phyloP scores from a whole-genome alignment of 2,113 vertebrate species.

The Pseudorectes ferrugineus region DNA sequence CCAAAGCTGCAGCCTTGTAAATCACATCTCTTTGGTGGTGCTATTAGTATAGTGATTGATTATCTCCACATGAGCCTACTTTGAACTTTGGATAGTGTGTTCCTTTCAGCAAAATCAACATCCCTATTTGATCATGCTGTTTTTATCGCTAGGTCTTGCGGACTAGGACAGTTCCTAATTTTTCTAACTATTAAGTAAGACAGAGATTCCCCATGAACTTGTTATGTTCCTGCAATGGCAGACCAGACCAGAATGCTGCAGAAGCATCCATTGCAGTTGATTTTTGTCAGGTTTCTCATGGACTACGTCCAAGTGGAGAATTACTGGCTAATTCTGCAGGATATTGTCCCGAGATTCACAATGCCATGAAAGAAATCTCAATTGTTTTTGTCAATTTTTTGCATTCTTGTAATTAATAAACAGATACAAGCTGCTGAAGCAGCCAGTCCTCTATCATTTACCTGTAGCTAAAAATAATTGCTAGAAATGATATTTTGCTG shows the following conservation, averaged over 20 bases:
- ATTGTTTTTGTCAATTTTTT: constrained; percentile 38
- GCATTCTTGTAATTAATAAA: constrained; percentile 16
- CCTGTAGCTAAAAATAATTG: constrained; percentile 61
- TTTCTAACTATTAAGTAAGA: neutral
- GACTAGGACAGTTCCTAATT: neutral
- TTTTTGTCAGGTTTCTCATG: neutral
- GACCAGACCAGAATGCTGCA: neutral
- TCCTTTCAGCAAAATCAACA: neutral
- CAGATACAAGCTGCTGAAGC: constrained; percentile 29
- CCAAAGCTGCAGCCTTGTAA: neutral
- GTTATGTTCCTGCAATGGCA: neutral
- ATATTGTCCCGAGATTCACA: constrained; percentile 3
- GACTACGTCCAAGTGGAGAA: neutral
- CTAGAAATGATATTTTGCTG: constrained; percentile 65
- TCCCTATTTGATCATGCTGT: neutral
- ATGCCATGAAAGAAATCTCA: neutral
- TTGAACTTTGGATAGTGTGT: neutral
- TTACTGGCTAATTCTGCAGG: neutral
- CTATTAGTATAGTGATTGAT: neutral
- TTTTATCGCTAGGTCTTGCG: neutral
- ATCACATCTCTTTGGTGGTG: neutral
- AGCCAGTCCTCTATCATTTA: constrained; percentile 51
- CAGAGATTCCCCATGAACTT: neutral
- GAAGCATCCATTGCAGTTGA: neutral
- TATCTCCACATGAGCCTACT: neutral